Conservation (phyloP, 2,113 vertebrate genomes). For the Malurus elegans region DNA sequence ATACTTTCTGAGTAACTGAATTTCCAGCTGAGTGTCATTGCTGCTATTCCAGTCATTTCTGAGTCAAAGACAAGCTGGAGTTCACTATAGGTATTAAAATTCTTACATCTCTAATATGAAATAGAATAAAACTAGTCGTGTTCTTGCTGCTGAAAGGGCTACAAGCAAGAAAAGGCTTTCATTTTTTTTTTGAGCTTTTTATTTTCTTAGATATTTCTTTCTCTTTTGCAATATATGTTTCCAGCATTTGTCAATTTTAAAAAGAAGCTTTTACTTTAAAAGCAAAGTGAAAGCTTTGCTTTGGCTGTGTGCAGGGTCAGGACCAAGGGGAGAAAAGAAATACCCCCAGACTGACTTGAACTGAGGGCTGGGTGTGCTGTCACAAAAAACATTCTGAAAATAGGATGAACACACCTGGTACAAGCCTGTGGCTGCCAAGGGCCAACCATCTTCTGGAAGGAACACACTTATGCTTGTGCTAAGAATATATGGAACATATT, state of each 20-base stretch:
- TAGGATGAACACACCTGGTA: background rate
- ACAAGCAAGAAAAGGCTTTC: background rate
- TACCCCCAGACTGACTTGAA: background rate
- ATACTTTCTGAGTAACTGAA: background rate
- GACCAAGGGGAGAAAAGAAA: background rate
- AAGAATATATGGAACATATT: background rate
- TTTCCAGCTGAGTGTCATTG: background rate
- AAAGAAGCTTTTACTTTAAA: background rate
- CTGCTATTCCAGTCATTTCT: background rate
- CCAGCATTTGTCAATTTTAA: background rate
- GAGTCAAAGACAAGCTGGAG: background rate
- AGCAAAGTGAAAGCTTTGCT: background rate
- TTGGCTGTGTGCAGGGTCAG: background rate
- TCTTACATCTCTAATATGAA: background rate
- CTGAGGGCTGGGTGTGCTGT: rapidly evolving
- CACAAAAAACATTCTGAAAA: background rate
- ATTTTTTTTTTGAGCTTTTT: background rate
- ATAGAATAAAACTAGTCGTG: background rate
- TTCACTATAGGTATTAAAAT: background rate
- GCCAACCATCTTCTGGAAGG: background rate
- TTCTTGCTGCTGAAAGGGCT: background rate
- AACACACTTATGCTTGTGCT: background rate
- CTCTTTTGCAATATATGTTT: background rate
- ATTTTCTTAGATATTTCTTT: background rate
- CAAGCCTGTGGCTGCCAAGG: background rate